Evolutionary conservation across 2,888 invertebrate species (phyloP).

Genomic region (Dasypolia templi): DNA sequence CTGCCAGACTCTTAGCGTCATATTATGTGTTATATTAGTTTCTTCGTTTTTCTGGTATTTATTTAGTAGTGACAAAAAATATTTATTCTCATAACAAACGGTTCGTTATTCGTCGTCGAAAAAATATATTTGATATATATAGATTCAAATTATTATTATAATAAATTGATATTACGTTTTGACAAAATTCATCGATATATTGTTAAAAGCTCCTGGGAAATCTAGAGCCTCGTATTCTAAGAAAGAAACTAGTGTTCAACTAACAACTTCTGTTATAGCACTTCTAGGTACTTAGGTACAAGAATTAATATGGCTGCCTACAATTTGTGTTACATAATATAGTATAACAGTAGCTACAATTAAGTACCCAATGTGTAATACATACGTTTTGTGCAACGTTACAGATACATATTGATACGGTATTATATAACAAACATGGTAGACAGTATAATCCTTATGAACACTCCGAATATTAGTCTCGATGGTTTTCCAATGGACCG

Average conservation of each 20-base stretch:
- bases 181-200: slow-evolving; percentile 10
- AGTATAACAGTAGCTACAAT: not conserved
- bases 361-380: not conserved
- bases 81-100: too few relatives aligned
- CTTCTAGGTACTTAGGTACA: not conserved
- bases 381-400: not conserved
- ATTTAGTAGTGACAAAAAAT: too few relatives aligned
- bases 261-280: not conserved
- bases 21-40: not conserved
- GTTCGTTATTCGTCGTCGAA: not conserved
- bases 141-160: slow-evolving; percentile 15
- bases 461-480: too few relatives aligned
- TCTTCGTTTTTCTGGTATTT: too few relatives aligned
- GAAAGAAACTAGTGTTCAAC: slow-evolving; percentile 11
- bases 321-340: not conserved
- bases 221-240: slow-evolving; percentile 8
- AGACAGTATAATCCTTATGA: too few relatives aligned
- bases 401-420: not conserved
- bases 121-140: not conserved
- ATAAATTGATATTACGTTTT: slow-evolving; percentile 9
- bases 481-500: too few relatives aligned
- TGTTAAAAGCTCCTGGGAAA: slow-evolving; percentile 24
- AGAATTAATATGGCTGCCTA: too few relatives aligned
- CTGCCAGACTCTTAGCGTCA: too few relatives aligned
- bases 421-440: not conserved